Evolutionary conservation across 2,797 vertebrate species (phyloP).

Genomic region (Adelosebastes latens): DNA sequence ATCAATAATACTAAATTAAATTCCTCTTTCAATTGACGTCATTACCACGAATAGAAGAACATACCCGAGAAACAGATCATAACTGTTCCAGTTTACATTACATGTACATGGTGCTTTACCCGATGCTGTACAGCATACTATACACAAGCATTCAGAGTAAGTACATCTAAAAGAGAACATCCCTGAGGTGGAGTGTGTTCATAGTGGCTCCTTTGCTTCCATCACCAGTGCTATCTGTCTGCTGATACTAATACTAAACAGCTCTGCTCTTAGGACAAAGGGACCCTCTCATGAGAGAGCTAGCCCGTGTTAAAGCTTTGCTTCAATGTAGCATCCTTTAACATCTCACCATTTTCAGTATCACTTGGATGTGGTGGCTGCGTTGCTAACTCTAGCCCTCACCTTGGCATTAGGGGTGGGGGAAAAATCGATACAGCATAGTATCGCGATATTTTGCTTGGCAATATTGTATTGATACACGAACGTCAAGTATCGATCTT

Average conservation of each 20-base stretch:
- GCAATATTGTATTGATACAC: neutral
- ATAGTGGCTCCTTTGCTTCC: conserved; percentile 33
- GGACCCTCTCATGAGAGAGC: conserved; percentile 57
- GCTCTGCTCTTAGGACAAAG: conserved; percentile 65
- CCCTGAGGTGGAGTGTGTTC: conserved; percentile 11
- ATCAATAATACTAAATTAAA: conserved; percentile 19
- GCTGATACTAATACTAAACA: conserved; percentile 73
- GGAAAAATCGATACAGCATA: neutral
- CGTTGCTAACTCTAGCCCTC: neutral
- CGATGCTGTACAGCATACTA: neutral
- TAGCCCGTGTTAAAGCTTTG: conserved; percentile 35
- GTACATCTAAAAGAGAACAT: neutral
- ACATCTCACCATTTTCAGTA: conserved; percentile 27
- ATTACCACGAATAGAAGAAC: neutral
- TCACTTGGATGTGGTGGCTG: conserved; percentile 27
- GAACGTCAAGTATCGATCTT: neutral
- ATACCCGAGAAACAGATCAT: neutral
- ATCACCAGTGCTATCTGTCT: conserved; percentile 52
- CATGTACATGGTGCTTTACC: neutral
- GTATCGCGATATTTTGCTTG: neutral
- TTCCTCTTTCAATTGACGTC: neutral
- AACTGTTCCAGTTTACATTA: neutral
- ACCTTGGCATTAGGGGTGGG: neutral
- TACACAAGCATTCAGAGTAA: neutral
- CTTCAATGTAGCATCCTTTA: conserved; percentile 45